Base-by-base conservation (phyloP, 2,113 vertebrate genomes). In the Caloenas nicobarica region DNA sequence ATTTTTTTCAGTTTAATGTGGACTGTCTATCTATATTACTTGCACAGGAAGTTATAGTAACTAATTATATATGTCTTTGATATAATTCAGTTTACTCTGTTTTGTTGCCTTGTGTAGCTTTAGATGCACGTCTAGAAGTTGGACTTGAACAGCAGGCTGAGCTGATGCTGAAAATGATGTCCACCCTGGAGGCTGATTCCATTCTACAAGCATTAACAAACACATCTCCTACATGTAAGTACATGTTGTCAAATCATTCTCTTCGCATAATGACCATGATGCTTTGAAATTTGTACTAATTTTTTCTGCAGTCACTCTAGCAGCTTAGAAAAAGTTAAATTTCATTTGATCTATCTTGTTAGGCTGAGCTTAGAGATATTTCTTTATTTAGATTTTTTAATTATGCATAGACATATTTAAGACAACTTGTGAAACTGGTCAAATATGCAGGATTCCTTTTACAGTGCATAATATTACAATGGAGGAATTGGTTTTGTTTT, bases 121-220 rank as follows among this genome's bases (percentile, higher is more conserved):
- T 99, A 96, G 99, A 99, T 93, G 99, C 99, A 57, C 99, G 99
- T 66, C 97, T 99, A 8, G 99, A 99, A 97, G 99, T 99, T 96
- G 99, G 99, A 68, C 98, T 99, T 88, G 99, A 99, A 93, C 99
- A 99, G 89, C 99, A 99, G 96, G 99, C 99, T 40, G 99, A 99
- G 92, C 98, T 99, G 89, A 99, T 99, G 99, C 97, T 99, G 83
- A 99, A 99, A 97, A 99, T 99, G 99, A 99, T 99, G 99, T 99
- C 99, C 44, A 99, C 99, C 3, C 93, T 99, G 62, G 99, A 99
- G 98, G 99, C 99, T 5, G 99, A 99, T 96, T 99, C 99, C 58
- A 99, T 99, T 96, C 96, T 99, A 40, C 99, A 99, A 90, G 99
- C 99, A 16, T 98, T 99, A 91, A 99, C 99, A 73, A 99, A 99